Evolutionary conservation across 2,113 vertebrate species (phyloP).

Genomic region (Pterophyllum scalare): DNA sequence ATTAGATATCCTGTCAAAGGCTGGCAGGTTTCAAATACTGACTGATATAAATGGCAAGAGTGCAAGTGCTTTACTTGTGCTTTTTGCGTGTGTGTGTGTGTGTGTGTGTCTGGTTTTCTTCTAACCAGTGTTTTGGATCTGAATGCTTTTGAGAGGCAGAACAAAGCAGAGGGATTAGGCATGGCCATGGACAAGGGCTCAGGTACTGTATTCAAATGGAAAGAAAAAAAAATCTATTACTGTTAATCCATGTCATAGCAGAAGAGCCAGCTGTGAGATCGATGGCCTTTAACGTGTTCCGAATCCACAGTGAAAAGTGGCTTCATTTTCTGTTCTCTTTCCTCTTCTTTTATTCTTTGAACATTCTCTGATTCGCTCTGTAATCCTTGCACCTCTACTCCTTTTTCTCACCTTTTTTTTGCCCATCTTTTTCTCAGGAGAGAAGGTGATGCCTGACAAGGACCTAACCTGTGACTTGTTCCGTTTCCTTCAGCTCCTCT

Average conservation of each 20-base stretch:
- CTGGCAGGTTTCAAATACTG: neutral
- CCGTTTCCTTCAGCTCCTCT: conserved; percentile 94
- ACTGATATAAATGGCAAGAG: neutral
- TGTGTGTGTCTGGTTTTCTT: neutral
- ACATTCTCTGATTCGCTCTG: neutral
- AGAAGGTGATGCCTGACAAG: conserved; percentile 93
- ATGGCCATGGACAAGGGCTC: conserved; percentile 92
- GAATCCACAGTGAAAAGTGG: conserved; percentile 11
- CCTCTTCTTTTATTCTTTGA: neutral
- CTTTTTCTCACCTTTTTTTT: neutral
- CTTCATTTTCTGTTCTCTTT: neutral
- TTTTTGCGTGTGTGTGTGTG: conserved; percentile 1
- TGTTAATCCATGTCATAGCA: conserved; percentile 33
- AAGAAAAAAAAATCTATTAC: conserved; percentile 33
- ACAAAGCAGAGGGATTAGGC: conserved; percentile 96
- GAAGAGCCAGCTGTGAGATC: conserved; percentile 35
- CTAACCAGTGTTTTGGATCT: conserved; percentile 90
- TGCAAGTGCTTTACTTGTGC: conserved; percentile 13
- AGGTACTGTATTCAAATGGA: conserved; percentile 83
- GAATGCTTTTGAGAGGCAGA: conserved; percentile 96
- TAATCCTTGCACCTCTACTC: neutral
- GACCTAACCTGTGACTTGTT: conserved; percentile 95
- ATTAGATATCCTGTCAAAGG: neutral
- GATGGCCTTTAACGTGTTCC: conserved; percentile 18
- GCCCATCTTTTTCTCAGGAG: conserved; percentile 77